Evolutionary conservation across 2,797 vertebrate species (phyloP).

Genomic region (Rhincodon typus): DNA sequence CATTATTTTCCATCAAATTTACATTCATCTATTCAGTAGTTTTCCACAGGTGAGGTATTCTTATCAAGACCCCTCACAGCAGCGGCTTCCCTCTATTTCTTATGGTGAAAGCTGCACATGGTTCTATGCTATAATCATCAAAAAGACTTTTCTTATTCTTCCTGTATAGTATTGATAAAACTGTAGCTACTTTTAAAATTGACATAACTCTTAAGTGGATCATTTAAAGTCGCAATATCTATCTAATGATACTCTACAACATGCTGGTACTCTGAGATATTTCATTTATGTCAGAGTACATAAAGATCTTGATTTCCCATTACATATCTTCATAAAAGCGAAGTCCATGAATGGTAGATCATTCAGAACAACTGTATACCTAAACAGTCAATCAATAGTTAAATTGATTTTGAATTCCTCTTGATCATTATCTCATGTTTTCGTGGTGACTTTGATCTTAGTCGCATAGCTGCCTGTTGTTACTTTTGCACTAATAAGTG

Average conservation of each 20-base stretch:
- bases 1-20: neutral
- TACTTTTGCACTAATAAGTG: neutral
- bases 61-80: neutral
- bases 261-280: slow-evolving; percentile 14
- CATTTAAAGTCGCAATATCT: slow-evolving; percentile 2
- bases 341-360: slow-evolving; percentile 7
- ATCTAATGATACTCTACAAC: neutral
- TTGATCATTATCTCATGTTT: neutral
- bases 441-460: neutral
- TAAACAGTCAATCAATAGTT: slow-evolving; percentile 25
- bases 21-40: neutral
- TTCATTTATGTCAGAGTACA: slow-evolving; percentile 27
- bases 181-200: neutral
- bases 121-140: neutral
- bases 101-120: neutral
- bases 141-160: neutral
- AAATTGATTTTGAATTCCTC: slow-evolving; percentile 9
- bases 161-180: neutral
- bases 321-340: slow-evolving; percentile 15
- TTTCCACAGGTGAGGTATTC: neutral
- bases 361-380: slow-evolving; percentile 13
- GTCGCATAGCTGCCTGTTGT: neutral
- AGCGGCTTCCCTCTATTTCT: neutral
- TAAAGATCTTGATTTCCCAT: slow-evolving; percentile 18
- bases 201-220: neutral